Conservation (phyloP, 2,797 vertebrate genomes). For the Cynopterus sphinx region DNA sequence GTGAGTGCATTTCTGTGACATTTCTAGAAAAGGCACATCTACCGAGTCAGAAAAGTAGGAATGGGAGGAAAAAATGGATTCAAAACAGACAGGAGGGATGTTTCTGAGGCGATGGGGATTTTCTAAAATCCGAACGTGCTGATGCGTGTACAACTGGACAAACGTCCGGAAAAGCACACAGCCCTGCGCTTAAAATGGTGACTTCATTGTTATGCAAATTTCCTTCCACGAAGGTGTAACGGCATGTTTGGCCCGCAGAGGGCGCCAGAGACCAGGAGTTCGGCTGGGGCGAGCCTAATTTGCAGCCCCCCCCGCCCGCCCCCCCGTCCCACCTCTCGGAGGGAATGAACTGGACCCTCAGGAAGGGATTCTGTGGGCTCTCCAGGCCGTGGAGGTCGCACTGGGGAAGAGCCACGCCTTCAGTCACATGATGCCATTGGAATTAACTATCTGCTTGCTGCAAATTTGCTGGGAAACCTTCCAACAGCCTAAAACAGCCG, state of each 20-base stretch:
- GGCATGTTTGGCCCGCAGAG: neutral
- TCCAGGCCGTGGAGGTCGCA: rapidly evolving
- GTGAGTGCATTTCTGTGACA: neutral
- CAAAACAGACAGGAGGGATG: neutral
- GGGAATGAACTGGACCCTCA: neutral
- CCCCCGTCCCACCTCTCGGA: neutral
- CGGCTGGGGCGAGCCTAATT: no score
- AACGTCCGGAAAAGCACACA: neutral
- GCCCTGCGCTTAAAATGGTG: neutral
- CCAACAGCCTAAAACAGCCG: neutral
- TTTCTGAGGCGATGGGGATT: neutral
- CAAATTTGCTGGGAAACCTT: neutral
- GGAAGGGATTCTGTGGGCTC: neutral
- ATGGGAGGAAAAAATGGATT: neutral
- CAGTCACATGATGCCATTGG: neutral
- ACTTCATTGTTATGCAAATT: neutral
- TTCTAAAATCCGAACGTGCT: neutral
- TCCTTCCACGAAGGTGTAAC: neutral
- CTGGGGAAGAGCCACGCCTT: neutral
- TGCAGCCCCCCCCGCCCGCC: no score
- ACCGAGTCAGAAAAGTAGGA: neutral
- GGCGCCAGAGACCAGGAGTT: constrained; percentile 41
- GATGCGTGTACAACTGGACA: neutral
- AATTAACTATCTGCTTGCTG: neutral
- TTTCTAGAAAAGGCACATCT: neutral